These are phyloP conservation scores for Mizuhopecten yessoensis DNA, from an alignment of 1,140 invertebrate genomes.

Conservation along the genomic window DNA sequence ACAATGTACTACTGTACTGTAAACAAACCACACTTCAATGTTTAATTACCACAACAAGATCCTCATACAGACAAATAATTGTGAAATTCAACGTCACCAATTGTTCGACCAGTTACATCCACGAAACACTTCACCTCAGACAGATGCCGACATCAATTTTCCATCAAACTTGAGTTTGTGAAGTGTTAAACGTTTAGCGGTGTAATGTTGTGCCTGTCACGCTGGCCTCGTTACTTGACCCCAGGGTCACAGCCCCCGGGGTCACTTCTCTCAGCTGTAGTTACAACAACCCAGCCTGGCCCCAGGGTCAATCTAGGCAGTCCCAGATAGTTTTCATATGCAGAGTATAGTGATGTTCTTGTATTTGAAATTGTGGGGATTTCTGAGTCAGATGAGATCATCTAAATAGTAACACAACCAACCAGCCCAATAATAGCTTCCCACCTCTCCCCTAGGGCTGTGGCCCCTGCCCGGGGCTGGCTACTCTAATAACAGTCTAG, in stretches of 20 bases:
- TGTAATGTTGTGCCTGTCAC: constrained; percentile 24
- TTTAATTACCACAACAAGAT: background rate
- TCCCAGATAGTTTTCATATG: background rate
- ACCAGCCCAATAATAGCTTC: no score
- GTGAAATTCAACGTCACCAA: background rate
- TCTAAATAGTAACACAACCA: no score
- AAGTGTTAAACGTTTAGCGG: background rate
- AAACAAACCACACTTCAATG: background rate
- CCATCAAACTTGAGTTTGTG: background rate
- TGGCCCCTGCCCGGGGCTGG: no score
- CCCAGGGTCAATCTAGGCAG: background rate
- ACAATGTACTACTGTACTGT: background rate
- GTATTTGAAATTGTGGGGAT: background rate
- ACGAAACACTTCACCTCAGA: background rate
- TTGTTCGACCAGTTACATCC: background rate
- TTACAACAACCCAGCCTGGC: background rate
- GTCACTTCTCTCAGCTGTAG: background rate
- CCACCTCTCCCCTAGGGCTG: no score
- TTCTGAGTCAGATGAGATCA: no score
- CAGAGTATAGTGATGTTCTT: background rate
- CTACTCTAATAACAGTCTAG: no score
- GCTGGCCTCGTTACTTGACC: background rate
- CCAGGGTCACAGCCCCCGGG: background rate
- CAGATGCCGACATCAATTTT: constrained; percentile 28
- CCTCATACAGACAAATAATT: background rate